Percentiles rank a stretch among this genome's conserved stretches.
phyloP scores from a whole-genome alignment of 2,113 vertebrate species.

The Hemiprocne comata region DNA sequence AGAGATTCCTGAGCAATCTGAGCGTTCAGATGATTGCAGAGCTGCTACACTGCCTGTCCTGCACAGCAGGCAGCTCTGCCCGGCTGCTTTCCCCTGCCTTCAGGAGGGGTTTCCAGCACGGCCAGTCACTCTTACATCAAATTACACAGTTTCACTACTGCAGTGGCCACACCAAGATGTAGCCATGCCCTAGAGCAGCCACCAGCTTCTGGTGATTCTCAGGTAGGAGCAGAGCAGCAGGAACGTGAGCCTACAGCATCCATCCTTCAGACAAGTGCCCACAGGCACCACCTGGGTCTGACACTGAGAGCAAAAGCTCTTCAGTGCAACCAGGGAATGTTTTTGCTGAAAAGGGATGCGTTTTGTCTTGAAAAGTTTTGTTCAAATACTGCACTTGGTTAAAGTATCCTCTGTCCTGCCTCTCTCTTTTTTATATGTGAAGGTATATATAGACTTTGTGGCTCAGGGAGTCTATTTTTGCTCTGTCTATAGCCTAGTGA shows the following conservation, averaged over 20 bases:
- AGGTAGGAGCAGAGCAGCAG: not conserved
- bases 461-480: not conserved
- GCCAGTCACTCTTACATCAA: not conserved
- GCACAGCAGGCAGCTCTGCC: not conserved
- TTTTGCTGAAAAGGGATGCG: too few relatives aligned
- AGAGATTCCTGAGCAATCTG: not conserved
- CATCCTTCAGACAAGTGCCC: not conserved
- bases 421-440: not conserved
- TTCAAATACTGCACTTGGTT: too few relatives aligned
- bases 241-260: not conserved
- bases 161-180: not conserved
- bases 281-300: accelerated
- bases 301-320: not conserved
- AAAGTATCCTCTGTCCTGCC: not conserved
- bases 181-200: not conserved
- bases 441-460: not conserved
- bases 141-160: not conserved
- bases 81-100: not conserved
- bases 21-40: not conserved
- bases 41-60: not conserved
- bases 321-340: not conserved
- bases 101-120: not conserved
- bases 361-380: too few relatives aligned
- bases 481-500: not conserved
- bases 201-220: not conserved